Evolutionary conservation across 2,797 vertebrate species (phyloP), one percentile per base, ranked within the genome.

Genomic region (Linurgus olivaceus): DNA sequence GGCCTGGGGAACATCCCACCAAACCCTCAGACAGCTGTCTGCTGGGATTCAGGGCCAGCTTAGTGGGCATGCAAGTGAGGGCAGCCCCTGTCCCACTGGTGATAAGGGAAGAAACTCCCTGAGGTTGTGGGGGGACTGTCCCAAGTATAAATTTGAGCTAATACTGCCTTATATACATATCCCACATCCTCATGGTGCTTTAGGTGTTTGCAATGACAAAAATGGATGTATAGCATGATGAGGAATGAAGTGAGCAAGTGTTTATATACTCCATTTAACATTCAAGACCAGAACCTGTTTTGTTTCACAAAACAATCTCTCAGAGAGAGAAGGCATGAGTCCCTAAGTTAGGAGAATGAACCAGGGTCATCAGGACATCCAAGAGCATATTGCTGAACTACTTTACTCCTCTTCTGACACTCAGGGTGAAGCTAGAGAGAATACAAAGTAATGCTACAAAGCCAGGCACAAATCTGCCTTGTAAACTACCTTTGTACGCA

Each of bases 41-140:
- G 11, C 48, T 45, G 51, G 61, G 23, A 33, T 42, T 54, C 4
- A 1, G 31, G 21, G 31, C 5, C 19, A 73, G 13, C 10, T 76
- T 28, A 16, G 18, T 23, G 37, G 12, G 13, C 3, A 7, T 16
- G 23, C 9, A 8, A 14, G 7, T 28, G 21, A 65, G 10, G 37
- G 14, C 40, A 63, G 40, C 12, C 7, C 29, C 20, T 2, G 5
- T 72, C 35, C 26, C 33, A 47, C 35, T 17, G 24, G 10, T 26
- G 20, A 54, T 28, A 16, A 13, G 10, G 6, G 29, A 28, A 63
- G 18, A 67, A 8, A 4, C 4, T 79, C 20, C 28, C 28, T 33
- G 37, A 81, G 12, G 20, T 17, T 29, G 44, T 0, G 1, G 3
- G 3, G 10, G 2, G 3, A 9, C 23, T 1, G 8, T 50, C 17